Base-by-base conservation (phyloP, 2,113 vertebrate species). In the Micronisus gabar region DNA sequence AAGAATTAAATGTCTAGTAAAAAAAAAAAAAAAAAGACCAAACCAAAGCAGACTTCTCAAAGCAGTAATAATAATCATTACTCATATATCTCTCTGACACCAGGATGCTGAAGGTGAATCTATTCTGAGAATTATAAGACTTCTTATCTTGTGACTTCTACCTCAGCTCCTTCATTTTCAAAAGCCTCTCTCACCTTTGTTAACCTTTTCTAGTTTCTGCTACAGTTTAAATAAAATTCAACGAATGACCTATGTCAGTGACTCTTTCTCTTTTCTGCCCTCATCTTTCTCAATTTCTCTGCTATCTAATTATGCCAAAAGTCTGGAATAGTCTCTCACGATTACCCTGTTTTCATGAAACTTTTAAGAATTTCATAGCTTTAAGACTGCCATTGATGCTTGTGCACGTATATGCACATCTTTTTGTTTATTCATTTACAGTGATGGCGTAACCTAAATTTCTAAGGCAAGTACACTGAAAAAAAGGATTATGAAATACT, bases 401-500 rank as follows among this genome's bases (percentile, higher is more conserved):
- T 9, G 29, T 47, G 52, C 7, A 4, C 56, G 23, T 67, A n/a
- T 29, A 81, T 16, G 56, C 29, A 67, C 34, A 52, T 59, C n/a
- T 25, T 79, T 75, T 72, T 88, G 68, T 90, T 91, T 94, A 72
- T 82, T 80, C 30, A 68, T 89, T 94, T 91, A 48, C 18, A 68
- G 66, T 23, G 34, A 67, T 91, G 82, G 45, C 0, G 0, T 88
- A 96, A 91, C 73, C 45, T 63, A 56, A 11, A 85, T 91, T 94
- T 94, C 78, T 82, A 90, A 95, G 84, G 90, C 84, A 87, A 90
- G 73, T 30, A 67, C 36, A 59, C 43, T 45, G 70, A 48, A 88
- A 81, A 81, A 79, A 90, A 21, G 15, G 65, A 75, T 96, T 97
- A 95, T 79, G 80, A 96, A 97, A 95, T 75, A 70, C 41, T 93